Conservation (phyloP, 1,140 invertebrate species). For the Monochamus saltuarius region DNA sequence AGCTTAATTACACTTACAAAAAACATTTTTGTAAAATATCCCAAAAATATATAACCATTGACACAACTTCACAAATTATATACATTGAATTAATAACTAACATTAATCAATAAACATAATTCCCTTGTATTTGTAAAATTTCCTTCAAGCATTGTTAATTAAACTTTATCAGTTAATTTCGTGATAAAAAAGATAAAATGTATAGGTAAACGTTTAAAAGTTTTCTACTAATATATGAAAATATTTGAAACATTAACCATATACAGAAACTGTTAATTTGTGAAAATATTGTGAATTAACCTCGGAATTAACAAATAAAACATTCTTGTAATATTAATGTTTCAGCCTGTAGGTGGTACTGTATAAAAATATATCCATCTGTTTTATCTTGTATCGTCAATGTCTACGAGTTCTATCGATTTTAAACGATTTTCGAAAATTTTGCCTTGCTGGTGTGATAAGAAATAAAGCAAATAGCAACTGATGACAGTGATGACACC, state of each 20-base stretch:
- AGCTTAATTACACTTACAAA: not conserved
- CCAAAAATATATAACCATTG: slow-evolving; percentile 1
- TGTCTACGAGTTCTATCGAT: too few species aligned
- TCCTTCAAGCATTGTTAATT: slow-evolving; percentile 7
- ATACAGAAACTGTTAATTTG: too few species aligned
- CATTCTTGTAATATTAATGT: not conserved
- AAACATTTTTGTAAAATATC: slow-evolving; percentile 7
- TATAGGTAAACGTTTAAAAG: not conserved
- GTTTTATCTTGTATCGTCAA: too few species aligned
- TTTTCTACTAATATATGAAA: not conserved
- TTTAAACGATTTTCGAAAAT: too few species aligned
- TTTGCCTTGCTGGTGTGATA: too few species aligned
- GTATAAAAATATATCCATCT: too few species aligned
- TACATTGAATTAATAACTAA: too few species aligned
- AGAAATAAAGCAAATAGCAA: not conserved
- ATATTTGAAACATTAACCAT: not conserved
- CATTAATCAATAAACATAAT: too few species aligned
- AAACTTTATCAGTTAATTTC: slow-evolving; percentile 4
- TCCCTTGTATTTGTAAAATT: not conserved
- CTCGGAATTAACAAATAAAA: not conserved
- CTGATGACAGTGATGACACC: not conserved
- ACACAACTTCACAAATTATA: slow-evolving; percentile 1
- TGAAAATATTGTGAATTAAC: too few species aligned
- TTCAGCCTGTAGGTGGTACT: not conserved
- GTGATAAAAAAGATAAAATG: slow-evolving; percentile 5